Base-by-base conservation (phyloP, 2,797 vertebrate species). In the Sebastes oblongus region DNA sequence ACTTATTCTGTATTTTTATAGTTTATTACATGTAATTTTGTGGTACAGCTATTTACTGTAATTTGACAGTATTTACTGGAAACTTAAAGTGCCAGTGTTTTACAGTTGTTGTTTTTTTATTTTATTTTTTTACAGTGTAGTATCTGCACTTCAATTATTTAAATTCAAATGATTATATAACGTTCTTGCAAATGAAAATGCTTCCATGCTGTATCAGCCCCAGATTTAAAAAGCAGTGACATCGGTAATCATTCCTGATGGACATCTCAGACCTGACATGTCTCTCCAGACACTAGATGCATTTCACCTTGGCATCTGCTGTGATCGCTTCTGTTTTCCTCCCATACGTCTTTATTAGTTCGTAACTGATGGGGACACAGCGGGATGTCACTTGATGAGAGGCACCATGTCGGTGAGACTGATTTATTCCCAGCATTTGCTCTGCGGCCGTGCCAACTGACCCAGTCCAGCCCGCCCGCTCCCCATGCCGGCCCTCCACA, bases 401-500 rank as follows among this genome's bases (percentile, higher is more conserved):
- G 93, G 89, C 94, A 42, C 86, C 81, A 12, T 95, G 94, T 95
- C 94, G 93, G 82, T 91, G 89, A 92, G 93, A 92, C 93, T 94
- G 92, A 96, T 95, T 94, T 95, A 95, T 93, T 93, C 94, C 82
- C 92, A 91, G 88, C 92, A 94, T 93, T 95, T 93, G 87, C 89
- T 91, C 90, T 81, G 88, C 84, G 68, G 89, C 67, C 64, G 75
- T 94, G 94, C 95, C 92, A 95, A 86, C 88, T 91, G 91, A 93
- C 91, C 88, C 90, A 82, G 79, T 91, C 89, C 85, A 84, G 60
- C 73, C 88, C 36, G 60, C 70, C 87, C 32, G 3, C 74, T 81
- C 80, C 69, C 29, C 64, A 70, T 65, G n/a, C 70, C 78, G 82
- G 91, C 91, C 84, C 78, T 76, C 59, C 74, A 36, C 78, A 73